Evolutionary conservation across 2,113 vertebrate species (phyloP).

Genomic region (Hemiscyllium ocellatum): DNA sequence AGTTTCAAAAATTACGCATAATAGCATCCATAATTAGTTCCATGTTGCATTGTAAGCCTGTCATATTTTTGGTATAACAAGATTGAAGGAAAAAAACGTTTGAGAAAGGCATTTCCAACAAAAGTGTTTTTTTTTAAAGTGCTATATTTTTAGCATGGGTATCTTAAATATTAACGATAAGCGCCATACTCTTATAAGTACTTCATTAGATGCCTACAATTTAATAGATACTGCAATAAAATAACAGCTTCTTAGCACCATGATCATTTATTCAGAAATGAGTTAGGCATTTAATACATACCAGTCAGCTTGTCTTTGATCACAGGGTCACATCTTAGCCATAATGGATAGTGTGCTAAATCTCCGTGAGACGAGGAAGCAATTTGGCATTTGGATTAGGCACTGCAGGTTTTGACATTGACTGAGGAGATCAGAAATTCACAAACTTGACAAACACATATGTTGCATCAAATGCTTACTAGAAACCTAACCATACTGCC

Average conservation of each 20-base stretch:
- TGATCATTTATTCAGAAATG: neutral
- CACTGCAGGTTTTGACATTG: conserved; percentile 17
- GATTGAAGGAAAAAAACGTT: neutral
- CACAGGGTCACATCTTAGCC: neutral
- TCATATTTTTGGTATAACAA: neutral
- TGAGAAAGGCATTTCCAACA: neutral
- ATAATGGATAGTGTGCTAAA: neutral
- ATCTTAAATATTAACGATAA: neutral
- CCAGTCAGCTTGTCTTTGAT: neutral
- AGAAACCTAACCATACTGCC: neutral
- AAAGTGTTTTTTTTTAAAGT: neutral
- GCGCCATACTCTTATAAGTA: too few species aligned
- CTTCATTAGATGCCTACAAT: neutral
- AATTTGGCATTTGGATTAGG: neutral
- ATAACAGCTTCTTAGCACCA: neutral
- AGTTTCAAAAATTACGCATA: neutral
- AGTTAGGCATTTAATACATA: conserved; percentile 3
- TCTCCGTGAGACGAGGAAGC: neutral
- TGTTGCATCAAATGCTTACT: neutral
- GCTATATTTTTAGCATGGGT: neutral
- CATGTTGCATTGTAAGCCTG: neutral
- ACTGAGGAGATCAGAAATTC: conserved; percentile 8
- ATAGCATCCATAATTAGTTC: neutral
- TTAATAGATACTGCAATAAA: neutral
- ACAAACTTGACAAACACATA: neutral